Evolutionary conservation across 2,888 invertebrate species (phyloP).

Genomic region (Rapana venosa): DNA sequence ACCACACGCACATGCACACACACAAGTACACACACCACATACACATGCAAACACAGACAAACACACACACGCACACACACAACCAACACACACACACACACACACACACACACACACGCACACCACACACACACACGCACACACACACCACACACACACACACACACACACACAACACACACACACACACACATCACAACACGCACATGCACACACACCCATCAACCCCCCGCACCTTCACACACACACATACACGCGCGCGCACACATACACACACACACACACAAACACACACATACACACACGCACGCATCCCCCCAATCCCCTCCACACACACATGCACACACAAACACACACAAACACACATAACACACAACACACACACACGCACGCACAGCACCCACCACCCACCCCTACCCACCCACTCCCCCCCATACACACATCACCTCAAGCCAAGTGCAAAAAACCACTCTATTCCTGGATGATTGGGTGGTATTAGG

Average conservation of each 20-base stretch:
- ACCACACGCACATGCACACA: not conserved
- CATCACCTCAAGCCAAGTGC: too few species aligned
- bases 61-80: conserved; percentile 1
- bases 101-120: conserved; percentile 4
- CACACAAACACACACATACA: not conserved
- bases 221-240: not conserved
- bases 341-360: too few species aligned
- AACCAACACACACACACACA: not conserved
- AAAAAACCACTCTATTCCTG: too few species aligned
- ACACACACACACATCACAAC: not conserved
- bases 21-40: not conserved
- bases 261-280: not conserved
- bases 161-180: not conserved
- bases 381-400: too few species aligned
- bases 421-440: too few species aligned
- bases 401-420: too few species aligned
- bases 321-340: too few species aligned
- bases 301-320: not conserved
- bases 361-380: too few species aligned
- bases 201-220: not conserved
- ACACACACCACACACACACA: not conserved
- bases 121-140: not conserved
- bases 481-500: too few species aligned
- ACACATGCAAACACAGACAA: not conserved
- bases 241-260: conserved; percentile 6